Evolutionary conservation across 1,140 invertebrate species (phyloP).

Genomic region (Bradynema listronoti): DNA sequence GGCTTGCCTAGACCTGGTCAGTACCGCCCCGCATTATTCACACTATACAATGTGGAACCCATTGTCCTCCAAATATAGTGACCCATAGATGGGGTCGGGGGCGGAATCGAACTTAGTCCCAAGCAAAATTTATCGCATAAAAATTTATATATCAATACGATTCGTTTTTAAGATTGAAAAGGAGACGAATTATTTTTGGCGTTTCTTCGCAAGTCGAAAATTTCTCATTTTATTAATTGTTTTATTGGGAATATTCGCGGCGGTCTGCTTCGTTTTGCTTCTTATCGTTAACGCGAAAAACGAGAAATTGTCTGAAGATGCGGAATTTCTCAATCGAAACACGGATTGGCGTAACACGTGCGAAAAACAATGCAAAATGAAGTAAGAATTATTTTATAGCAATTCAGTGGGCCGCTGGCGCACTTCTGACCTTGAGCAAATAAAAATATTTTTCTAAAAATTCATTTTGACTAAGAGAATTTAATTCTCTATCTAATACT

Average conservation of each 20-base stretch:
- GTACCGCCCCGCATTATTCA: no score
- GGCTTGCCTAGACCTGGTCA: no score
- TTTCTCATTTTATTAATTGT: slow-evolving; percentile 22
- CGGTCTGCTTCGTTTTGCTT: slow-evolving; percentile 18
- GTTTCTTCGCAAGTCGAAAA: slow-evolving; percentile 9
- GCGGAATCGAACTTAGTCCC: no score
- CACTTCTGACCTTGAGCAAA: not conserved
- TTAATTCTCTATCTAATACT: not conserved
- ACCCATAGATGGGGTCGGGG: no score
- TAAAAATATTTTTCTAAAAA: not conserved
- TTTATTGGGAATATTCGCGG: slow-evolving; percentile 13
- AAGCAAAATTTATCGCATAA: no score
- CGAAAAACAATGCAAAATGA: slow-evolving; percentile 23
- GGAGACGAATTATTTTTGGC: no score
- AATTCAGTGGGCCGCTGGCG: not conserved
- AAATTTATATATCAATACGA: no score
- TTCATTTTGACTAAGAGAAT: not conserved
- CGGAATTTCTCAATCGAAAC: slow-evolving; percentile 26
- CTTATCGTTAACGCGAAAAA: slow-evolving; percentile 23
- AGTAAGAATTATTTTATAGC: slow-evolving; percentile 6
- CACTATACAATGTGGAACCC: no score
- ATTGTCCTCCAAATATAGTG: no score
- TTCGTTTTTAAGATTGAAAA: no score
- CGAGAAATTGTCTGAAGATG: slow-evolving; percentile 20
- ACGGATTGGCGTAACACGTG: slow-evolving; percentile 25